Percentiles rank a stretch among this genome's conserved stretches.
Conservation (phyloP, 2,797 vertebrate genomes). For the Babyrousa celebensis region DNA sequence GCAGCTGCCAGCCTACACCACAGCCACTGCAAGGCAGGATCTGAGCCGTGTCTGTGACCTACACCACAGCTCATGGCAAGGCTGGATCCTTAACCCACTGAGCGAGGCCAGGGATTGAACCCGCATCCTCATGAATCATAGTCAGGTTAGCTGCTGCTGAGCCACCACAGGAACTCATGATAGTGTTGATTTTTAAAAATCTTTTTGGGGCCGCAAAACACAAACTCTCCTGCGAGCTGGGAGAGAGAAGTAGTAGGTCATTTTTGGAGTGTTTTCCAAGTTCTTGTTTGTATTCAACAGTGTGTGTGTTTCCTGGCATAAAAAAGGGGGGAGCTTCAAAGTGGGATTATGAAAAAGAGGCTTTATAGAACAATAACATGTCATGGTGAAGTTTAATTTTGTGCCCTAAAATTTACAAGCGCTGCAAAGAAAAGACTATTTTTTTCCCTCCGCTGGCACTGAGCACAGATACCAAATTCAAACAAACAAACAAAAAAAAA, state of each 20-base stretch:
- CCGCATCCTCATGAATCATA: too few relatives aligned
- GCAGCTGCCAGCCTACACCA: too few relatives aligned
- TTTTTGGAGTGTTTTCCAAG: not conserved
- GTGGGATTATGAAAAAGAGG: not conserved
- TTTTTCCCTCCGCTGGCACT: not conserved
- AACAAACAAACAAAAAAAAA: not conserved
- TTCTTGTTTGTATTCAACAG: not conserved
- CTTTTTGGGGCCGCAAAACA: not conserved
- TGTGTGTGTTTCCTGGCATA: not conserved
- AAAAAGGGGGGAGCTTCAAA: constrained; percentile 19
- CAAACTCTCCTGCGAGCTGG: not conserved
- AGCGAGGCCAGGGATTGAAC: too few relatives aligned
- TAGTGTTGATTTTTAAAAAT: not conserved
- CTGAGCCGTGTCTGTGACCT: too few relatives aligned
- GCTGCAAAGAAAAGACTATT: not conserved
- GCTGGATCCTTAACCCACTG: too few relatives aligned
- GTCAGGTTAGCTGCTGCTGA: too few relatives aligned
- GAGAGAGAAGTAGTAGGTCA: not conserved
- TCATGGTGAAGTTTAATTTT: not conserved
- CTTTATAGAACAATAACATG: not conserved
- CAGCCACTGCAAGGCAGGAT: too few relatives aligned
- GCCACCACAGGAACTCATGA: not conserved
- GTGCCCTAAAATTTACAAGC: constrained; percentile 25
- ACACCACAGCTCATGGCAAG: too few relatives aligned
- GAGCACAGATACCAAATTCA: not conserved